These are phyloP conservation scores for Dastarcus helophoroides DNA, from an alignment of 2,888 invertebrate species.

Conservation along the genomic window DNA sequence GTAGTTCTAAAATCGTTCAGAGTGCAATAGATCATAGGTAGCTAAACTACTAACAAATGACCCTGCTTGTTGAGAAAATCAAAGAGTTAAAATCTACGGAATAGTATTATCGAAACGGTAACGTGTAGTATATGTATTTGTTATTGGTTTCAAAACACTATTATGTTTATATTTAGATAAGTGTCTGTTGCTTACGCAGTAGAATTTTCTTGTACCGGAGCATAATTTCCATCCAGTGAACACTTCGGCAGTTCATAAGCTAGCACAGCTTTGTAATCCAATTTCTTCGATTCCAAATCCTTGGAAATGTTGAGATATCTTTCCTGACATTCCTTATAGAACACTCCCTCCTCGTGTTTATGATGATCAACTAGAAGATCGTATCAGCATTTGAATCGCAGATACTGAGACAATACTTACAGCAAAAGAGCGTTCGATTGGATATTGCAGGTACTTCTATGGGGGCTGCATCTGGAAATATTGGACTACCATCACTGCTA, in stretches of 20 bases:
- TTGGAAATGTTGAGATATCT: slow-evolving; percentile 5
- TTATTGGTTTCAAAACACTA: no score
- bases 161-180: no score
- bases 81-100: no score
- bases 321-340: slow-evolving; percentile 8
- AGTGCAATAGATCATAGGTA: no score
- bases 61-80: no score
- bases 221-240: slow-evolving; percentile 8
- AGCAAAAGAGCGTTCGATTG: slow-evolving; percentile 30
- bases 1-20: no score
- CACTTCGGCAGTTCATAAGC: slow-evolving; percentile 9
- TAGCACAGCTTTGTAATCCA: slow-evolving; percentile 6
- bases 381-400: no score
- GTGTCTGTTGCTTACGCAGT: slow-evolving; percentile 3
- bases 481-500: slow-evolving; percentile 40
- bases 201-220: slow-evolving; percentile 8
- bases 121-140: no score
- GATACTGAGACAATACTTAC: slow-evolving; percentile 31
- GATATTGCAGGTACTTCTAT: slow-evolving; percentile 29
- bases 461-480: slow-evolving; percentile 20
- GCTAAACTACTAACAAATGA: no score
- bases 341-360: slow-evolving; percentile 5
- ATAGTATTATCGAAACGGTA: no score
- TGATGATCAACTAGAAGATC: slow-evolving; percentile 6
- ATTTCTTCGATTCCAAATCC: slow-evolving; percentile 5